Percentiles rank a stretch among this genome's conserved stretches.
Conservation (phyloP, 2,888 invertebrate species). For the Epiblema foenella region DNA sequence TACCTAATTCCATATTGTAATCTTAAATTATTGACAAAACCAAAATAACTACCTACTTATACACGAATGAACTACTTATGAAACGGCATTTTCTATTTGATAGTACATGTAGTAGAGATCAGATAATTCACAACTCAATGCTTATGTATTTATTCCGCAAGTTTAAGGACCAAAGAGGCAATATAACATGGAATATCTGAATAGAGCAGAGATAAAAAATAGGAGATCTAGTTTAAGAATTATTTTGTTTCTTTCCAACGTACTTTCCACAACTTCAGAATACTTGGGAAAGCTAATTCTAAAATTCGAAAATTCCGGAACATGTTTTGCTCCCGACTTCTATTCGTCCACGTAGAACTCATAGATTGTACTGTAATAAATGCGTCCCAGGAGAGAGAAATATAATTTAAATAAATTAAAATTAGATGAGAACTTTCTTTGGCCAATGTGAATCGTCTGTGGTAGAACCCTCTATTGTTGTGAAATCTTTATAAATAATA, state of each 20-base stretch:
- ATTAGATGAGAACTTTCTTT: too few relatives aligned
- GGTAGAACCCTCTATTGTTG: too few relatives aligned
- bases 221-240: background rate
- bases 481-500: too few relatives aligned
- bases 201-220: background rate
- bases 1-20: background rate
- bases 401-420: too few relatives aligned
- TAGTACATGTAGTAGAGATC: slow-evolving; percentile 1
- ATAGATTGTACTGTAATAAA: background rate
- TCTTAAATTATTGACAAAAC: background rate
- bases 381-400: too few relatives aligned
- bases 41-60: slow-evolving; percentile 2
- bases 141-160: slow-evolving; percentile 2
- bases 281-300: background rate
- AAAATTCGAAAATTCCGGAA: background rate
- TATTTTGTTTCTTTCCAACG: background rate
- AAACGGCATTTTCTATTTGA: slow-evolving; percentile 1
- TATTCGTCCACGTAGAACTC: background rate
- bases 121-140: slow-evolving; percentile 1
- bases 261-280: background rate
- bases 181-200: background rate
- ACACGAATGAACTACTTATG: too few relatives aligned
- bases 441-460: too few relatives aligned
- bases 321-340: background rate
- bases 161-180: background rate